Conservation (phyloP, 2,888 invertebrate species). For the Strigamia crassipes region DNA sequence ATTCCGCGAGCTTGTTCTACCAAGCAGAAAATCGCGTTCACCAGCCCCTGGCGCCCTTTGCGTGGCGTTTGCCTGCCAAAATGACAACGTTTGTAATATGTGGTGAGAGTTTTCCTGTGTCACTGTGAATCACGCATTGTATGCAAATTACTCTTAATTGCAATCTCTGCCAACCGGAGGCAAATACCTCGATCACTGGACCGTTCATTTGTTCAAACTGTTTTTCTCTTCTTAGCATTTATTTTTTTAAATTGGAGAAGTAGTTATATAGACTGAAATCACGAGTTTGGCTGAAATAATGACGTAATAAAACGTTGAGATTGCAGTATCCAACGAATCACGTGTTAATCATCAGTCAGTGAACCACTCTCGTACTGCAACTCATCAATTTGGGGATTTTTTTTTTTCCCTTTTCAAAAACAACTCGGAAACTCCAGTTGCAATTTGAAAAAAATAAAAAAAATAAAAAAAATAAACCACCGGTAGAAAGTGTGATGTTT, state of each 20-base stretch:
- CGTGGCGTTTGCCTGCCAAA: conserved; percentile 29
- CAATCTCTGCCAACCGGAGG: conserved; percentile 12
- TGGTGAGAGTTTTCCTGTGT: conserved; percentile 34
- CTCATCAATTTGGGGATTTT: neutral
- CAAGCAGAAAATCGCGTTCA: conserved; percentile 31
- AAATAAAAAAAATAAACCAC: too few relatives aligned
- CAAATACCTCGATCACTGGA: conserved; percentile 24
- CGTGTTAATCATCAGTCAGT: neutral
- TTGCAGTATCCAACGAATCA: neutral
- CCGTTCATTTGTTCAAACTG: conserved; percentile 3
- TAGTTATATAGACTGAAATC: neutral
- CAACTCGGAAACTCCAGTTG: neutral
- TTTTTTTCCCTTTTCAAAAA: neutral
- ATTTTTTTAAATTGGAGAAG: neutral
- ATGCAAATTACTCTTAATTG: conserved; percentile 24
- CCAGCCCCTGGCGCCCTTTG: conserved; percentile 29
- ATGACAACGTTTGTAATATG: conserved; percentile 15
- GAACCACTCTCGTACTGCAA: neutral
- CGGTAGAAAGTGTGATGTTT: too few relatives aligned
- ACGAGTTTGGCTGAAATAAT: neutral
- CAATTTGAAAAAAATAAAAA: too few relatives aligned
- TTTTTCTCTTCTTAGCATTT: neutral
- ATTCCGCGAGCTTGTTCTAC: conserved; percentile 34
- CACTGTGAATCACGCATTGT: conserved; percentile 27
- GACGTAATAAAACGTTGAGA: neutral